These are phyloP conservation scores for Prorops nasuta DNA, from an alignment of 1,140 invertebrate species.

Conservation along the genomic window DNA sequence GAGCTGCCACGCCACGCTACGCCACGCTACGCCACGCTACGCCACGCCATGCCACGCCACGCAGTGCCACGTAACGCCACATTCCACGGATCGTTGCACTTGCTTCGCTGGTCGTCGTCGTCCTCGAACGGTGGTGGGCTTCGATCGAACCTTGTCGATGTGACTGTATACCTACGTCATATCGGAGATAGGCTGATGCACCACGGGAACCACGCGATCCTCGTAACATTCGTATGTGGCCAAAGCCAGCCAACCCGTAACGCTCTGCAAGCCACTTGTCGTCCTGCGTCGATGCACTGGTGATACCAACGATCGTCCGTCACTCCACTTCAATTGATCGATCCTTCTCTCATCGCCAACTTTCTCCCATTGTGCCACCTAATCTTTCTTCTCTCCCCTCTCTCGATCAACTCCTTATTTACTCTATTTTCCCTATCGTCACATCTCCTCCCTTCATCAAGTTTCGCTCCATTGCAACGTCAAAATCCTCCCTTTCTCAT, in stretches of 20 bases:
- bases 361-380: slow-evolving; percentile 13
- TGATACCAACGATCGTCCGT: slow-evolving; percentile 37
- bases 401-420: neutral
- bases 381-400: slow-evolving; percentile 7
- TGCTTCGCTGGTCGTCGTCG: neutral
- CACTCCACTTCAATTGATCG: slow-evolving; percentile 43
- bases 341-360: slow-evolving; percentile 22
- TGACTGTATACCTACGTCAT: slow-evolving; percentile 14
- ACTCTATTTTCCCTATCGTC: slow-evolving; percentile 16
- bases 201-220: slow-evolving; percentile 3
- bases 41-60: neutral
- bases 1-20: neutral
- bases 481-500: too few species aligned
- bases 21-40: neutral
- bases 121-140: neutral
- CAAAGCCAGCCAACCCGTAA: slow-evolving; percentile 25
- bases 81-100: slow-evolving; percentile 6
- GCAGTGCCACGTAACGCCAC: neutral
- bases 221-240: too few species aligned
- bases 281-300: slow-evolving; percentile 27
- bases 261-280: slow-evolving; percentile 38
- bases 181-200: neutral
- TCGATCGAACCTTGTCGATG: too few species aligned
- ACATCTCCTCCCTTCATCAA: slow-evolving; percentile 21
- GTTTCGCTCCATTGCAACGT: too few species aligned